These are phyloP conservation scores for Cistogaster globosa DNA, from an alignment of 2,888 invertebrate genomes.

Conservation along the genomic window DNA sequence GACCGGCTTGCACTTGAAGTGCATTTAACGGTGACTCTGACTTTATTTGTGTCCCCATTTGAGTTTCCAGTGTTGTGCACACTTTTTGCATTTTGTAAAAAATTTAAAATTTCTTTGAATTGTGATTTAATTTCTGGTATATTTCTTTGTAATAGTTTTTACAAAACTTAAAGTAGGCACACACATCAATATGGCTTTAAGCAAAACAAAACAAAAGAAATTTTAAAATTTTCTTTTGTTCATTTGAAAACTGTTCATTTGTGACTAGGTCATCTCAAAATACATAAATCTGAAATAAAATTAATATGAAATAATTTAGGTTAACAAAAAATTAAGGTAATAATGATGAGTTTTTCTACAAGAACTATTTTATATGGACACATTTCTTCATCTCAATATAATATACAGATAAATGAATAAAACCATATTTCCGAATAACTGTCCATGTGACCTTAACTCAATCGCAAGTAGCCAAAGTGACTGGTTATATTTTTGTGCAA, in stretches of 20 bases:
- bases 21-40: slow-evolving; percentile 82
- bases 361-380: no score
- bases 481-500: no score
- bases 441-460: no score
- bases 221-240: background rate
- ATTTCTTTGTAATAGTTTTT: slow-evolving; percentile 20
- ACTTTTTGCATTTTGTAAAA: slow-evolving; percentile 82
- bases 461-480: no score
- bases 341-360: background rate
- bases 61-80: slow-evolving; percentile 82
- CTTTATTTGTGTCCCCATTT: slow-evolving; percentile 82
- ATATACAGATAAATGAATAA: no score
- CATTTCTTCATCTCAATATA: no score
- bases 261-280: background rate
- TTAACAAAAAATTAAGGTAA: background rate
- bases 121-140: slow-evolving; percentile 8
- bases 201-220: background rate
- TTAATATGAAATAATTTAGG: no score
- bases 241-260: slow-evolving; percentile 5
- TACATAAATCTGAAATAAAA: slow-evolving; percentile 30
- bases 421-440: no score
- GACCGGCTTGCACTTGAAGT: slow-evolving; percentile 81
- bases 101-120: background rate
- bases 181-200: slow-evolving; percentile 29
- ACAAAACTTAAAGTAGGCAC: slow-evolving; percentile 33